phyloP scores from a whole-genome alignment of 2,113 vertebrate species.

The Bucco capensis region DNA sequence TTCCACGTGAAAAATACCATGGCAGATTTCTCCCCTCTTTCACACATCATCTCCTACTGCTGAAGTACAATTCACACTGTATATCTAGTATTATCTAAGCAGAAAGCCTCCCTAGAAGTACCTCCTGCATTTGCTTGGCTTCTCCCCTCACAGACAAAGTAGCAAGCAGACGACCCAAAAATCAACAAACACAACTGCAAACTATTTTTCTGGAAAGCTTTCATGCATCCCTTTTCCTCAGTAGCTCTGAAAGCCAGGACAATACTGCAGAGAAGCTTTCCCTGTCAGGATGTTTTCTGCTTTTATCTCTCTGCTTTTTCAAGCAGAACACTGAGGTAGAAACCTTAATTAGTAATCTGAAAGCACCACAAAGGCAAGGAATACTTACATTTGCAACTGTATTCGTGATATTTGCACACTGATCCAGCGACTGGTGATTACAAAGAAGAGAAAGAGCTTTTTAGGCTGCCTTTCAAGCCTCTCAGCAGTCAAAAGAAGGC shows the following conservation, averaged over 20 bases:
- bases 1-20: conserved; percentile 1
- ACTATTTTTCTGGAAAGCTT: neutral
- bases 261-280: conserved; percentile 29
- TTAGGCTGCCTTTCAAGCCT: conserved; percentile 37
- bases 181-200: neutral
- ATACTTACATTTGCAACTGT: conserved; percentile 72
- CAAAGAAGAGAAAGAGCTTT: conserved; percentile 21
- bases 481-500: conserved; percentile 11
- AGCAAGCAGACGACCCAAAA: neutral
- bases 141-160: neutral
- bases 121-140: neutral
- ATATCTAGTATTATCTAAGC: neutral
- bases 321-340: conserved; percentile 1
- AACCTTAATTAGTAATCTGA: conserved; percentile 1
- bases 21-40: neutral
- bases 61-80: neutral
- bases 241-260: conserved; percentile 21
- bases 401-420: conserved; percentile 15
- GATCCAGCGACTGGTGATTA: conserved; percentile 13
- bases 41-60: neutral
- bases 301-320: conserved; percentile 33
- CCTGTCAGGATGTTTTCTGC: conserved; percentile 26
- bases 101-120: neutral
- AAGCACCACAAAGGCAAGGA: neutral
- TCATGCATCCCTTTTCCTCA: neutral